These are phyloP conservation scores for Sphinx pinastri DNA, from an alignment of 2,888 invertebrate species.

Conservation along the genomic window DNA sequence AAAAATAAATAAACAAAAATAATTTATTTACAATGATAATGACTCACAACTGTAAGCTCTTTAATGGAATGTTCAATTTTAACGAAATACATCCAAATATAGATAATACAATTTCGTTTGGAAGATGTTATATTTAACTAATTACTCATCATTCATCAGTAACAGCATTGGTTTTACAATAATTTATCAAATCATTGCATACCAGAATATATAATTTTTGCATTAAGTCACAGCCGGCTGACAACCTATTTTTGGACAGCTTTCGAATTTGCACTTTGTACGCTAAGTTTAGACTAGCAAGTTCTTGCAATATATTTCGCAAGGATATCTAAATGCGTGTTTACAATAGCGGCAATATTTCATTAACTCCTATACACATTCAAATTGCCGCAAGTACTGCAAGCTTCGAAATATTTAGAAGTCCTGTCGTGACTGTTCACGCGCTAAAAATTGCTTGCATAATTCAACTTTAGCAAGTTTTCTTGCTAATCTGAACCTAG, in stretches of 20 bases:
- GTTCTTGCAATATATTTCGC: too few relatives aligned
- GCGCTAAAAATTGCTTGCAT: too few relatives aligned
- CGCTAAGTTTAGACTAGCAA: too few relatives aligned
- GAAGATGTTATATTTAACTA: neutral
- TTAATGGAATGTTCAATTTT: slow-evolving; percentile 23
- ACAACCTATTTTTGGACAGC: slow-evolving; percentile 34
- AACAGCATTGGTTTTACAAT: neutral
- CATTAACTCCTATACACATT: too few relatives aligned
- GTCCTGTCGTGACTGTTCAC: too few relatives aligned
- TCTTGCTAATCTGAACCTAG: too few relatives aligned
- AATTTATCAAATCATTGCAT: neutral
- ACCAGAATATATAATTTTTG: slow-evolving; percentile 43
- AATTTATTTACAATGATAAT: slow-evolving; percentile 29
- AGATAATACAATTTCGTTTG: neutral
- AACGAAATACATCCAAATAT: neutral
- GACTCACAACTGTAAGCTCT: slow-evolving; percentile 16
- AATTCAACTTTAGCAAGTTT: too few relatives aligned
- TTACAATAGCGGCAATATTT: too few relatives aligned
- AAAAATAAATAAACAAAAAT: slow-evolving; percentile 7
- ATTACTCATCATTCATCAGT: too few relatives aligned
- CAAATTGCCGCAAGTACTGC: too few relatives aligned
- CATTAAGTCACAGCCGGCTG: slow-evolving; percentile 55
- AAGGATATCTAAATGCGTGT: too few relatives aligned
- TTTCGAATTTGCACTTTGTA: slow-evolving; percentile 9
- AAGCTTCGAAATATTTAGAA: too few relatives aligned